Evolutionary conservation across 2,113 vertebrate genomes (phyloP), one percentile per base, ranked within the genome.

Genomic region (Triplophysa dalaica): DNA sequence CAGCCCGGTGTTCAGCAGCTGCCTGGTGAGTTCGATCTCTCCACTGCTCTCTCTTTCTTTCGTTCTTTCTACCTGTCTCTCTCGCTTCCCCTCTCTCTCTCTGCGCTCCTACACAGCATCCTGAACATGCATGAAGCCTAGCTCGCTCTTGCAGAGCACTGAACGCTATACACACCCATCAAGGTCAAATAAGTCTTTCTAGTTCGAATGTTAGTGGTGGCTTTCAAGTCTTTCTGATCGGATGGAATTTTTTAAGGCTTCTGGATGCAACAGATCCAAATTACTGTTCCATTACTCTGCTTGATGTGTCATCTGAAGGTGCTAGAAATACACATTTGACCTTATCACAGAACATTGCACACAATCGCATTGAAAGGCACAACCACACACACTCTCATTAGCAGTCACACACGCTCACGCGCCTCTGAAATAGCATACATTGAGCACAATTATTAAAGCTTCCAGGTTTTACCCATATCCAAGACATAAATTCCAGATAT

Each of bases 1-100:
- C 98, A 97, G 90, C 95, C 97, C 11, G 92, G 94, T 48, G 91
- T 94, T 88, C 97, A 96, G 92, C 98, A 98, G 88, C 90, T 97
- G 87, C 94, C 96, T 89, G 98, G 97, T 99, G 92, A 95, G 96
- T 93, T 64, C 43, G 56, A 11, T 77, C 45, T 26, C 65, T 77
- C 12, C 60, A 56, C 38, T 70, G 29, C 69, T 50, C 75, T 81
- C 17, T 80, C 70, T 79, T 38, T 45, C 29, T 74, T 8, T 81
- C 41, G 78, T 50, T 69, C 22, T 61, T 41, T 68, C 58, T 43
- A 43, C 43, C 43, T 45, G 9, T 45, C 43, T 45, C 43, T 45
- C 43, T 45, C 33, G 33, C 33, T 60, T 65, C 17, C 48, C 64
- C 45, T 43, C 2, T 22, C 50, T 43, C 72, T 16, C 21, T 26